Conservation (phyloP, 2,797 vertebrate genomes). For the Lycodopsis pacificus region DNA sequence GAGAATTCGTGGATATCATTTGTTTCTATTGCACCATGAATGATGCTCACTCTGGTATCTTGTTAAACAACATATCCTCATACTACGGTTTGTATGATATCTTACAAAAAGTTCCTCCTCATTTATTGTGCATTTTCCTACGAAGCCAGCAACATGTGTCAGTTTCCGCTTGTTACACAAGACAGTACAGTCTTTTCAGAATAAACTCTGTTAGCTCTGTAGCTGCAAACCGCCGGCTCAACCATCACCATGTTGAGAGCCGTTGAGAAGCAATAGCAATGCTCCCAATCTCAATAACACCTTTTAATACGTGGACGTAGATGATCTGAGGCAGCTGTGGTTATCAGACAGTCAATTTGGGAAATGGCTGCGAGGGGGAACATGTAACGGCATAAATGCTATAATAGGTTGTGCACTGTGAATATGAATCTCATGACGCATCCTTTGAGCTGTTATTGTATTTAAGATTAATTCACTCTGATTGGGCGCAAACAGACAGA, state of each 20-base stretch:
- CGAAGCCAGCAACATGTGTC: too few relatives aligned
- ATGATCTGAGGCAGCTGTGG: background rate
- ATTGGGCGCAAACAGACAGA: constrained; percentile 20
- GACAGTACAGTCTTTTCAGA: background rate
- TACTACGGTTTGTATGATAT: background rate
- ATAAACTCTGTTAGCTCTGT: too few relatives aligned
- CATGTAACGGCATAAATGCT: constrained; percentile 23
- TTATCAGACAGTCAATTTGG: constrained; percentile 17
- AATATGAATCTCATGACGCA: constrained; percentile 26
- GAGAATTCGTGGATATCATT: constrained; percentile 21
- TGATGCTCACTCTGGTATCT: constrained; percentile 19
- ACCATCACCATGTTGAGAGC: too few relatives aligned
- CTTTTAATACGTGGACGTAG: too few relatives aligned
- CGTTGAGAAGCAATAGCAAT: too few relatives aligned
- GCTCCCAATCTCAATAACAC: too few relatives aligned
- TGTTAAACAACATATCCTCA: background rate
- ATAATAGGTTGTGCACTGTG: constrained; percentile 37
- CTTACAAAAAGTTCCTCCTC: background rate
- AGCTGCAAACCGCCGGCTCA: too few relatives aligned
- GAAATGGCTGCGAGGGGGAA: constrained; percentile 46
- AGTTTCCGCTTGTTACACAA: background rate
- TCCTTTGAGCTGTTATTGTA: constrained; percentile 31
- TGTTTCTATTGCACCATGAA: constrained; percentile 27
- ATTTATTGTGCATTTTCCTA: background rate
- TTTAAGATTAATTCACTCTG: constrained; percentile 21